Percentiles rank a stretch among this genome's conserved stretches.
phyloP scores from a whole-genome alignment of 2,113 vertebrate genomes.

The Periophthalmus modestus region DNA sequence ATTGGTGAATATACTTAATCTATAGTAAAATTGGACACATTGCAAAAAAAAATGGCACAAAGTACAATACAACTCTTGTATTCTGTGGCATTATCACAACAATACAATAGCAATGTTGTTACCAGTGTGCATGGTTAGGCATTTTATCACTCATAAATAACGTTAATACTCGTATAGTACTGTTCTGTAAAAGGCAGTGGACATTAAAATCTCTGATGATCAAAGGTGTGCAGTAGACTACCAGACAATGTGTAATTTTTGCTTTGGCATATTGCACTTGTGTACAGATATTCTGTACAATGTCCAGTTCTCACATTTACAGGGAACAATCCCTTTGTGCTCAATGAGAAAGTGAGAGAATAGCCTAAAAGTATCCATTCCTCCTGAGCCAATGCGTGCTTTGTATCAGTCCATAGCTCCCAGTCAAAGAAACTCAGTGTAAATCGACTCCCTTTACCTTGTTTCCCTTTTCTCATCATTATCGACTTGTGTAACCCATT shows the following conservation, averaged over 20 bases:
- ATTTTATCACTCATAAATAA: conserved; percentile 1
- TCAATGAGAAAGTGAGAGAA: conserved; percentile 23
- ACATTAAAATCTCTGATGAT: conserved; percentile 20
- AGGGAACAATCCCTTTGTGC: conserved; percentile 2
- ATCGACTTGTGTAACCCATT: conserved; percentile 63
- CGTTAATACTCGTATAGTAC: neutral
- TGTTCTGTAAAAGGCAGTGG: conserved; percentile 19
- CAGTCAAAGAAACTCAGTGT: neutral
- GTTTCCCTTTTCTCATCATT: conserved; percentile 8
- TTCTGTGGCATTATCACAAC: conserved; percentile 17
- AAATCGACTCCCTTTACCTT: neutral
- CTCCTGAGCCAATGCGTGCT: conserved; percentile 32
- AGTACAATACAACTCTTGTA: conserved; percentile 6
- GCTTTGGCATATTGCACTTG: conserved; percentile 67
- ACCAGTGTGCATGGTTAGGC: conserved; percentile 4
- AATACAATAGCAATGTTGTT: conserved; percentile 3
- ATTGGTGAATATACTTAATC: neutral
- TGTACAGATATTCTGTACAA: conserved; percentile 19
- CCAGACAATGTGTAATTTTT: conserved; percentile 8
- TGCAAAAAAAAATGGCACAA: conserved; percentile 34
- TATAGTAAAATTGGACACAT: conserved; percentile 18
- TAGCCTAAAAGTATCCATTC: conserved; percentile 14
- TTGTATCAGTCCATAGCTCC: conserved; percentile 16
- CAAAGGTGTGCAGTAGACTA: conserved; percentile 6
- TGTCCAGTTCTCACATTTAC: neutral